Conservation (phyloP, 2,113 vertebrate species). For the Melanocharis versteri region DNA sequence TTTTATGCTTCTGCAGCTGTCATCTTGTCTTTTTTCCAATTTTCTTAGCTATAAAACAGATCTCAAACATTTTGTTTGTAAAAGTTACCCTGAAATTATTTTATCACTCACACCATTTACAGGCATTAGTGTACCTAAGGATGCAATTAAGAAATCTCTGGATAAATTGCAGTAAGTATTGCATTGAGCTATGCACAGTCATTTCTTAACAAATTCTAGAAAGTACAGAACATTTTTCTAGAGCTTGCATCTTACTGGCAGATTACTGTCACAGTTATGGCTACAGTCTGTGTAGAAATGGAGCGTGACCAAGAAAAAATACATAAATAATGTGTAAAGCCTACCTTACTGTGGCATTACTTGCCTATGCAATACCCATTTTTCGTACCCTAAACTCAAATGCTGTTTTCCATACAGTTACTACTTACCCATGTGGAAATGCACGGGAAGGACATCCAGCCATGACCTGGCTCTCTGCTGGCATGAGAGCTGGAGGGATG, state of each 20-base stretch:
- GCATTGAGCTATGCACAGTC: rapidly evolving
- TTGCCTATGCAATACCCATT: background rate
- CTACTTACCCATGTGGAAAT: background rate
- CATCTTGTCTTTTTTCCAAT: background rate
- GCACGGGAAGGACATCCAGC: background rate
- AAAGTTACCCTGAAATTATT: background rate
- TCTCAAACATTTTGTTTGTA: background rate
- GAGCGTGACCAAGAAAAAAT: background rate
- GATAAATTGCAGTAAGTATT: background rate
- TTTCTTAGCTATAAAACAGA: background rate
- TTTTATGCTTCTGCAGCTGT: background rate
- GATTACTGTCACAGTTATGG: background rate
- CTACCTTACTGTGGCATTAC: background rate
- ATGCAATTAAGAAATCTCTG: background rate
- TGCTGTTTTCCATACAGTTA: background rate
- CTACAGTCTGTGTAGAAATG: background rate
- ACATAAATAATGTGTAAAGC: no score
- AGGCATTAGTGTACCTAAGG: background rate
- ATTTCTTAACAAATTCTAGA: background rate
- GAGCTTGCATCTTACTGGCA: background rate
- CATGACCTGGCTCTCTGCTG: background rate
- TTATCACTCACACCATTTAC: background rate
- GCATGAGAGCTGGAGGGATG: background rate
- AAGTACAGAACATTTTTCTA: background rate
- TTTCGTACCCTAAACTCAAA: background rate